These are phyloP conservation scores for Chloroceryle inda DNA, from an alignment of 2,797 vertebrate genomes.

Conservation along the genomic window DNA sequence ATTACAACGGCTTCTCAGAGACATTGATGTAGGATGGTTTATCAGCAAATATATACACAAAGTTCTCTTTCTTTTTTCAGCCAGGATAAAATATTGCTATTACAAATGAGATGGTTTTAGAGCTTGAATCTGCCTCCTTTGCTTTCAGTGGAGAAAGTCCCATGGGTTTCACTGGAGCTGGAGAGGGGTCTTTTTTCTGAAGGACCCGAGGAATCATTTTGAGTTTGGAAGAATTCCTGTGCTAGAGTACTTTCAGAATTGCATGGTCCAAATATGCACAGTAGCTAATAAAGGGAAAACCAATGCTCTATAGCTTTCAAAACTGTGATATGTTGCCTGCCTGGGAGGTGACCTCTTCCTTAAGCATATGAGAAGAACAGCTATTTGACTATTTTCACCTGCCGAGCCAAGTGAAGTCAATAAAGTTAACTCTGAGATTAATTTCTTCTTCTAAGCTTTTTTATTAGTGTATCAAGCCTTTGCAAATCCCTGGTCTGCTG, in stretches of 20 bases:
- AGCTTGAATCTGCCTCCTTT: background rate
- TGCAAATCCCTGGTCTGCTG: background rate
- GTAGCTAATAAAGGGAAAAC: background rate
- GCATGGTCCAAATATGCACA: background rate
- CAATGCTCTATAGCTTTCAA: background rate
- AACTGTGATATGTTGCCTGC: background rate
- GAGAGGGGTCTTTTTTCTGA: background rate
- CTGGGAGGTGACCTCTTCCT: background rate
- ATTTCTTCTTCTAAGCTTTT: background rate
- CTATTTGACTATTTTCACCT: slow-evolving; percentile 1
- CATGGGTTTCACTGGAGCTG: background rate
- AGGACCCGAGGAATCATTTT: background rate
- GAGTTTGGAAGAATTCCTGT: background rate
- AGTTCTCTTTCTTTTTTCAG: background rate
- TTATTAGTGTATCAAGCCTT: background rate
- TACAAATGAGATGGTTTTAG: background rate
- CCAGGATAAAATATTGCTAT: background rate
- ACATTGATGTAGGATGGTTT: background rate
- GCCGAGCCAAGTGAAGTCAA: background rate
- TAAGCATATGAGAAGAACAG: background rate
- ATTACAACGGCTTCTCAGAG: background rate
- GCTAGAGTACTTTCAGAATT: background rate
- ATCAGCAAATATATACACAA: background rate
- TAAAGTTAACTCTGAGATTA: background rate
- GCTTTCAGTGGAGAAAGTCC: background rate